Evolutionary conservation across 2,797 vertebrate species (phyloP).

Genomic region (Orientallactaga sibirica): DNA sequence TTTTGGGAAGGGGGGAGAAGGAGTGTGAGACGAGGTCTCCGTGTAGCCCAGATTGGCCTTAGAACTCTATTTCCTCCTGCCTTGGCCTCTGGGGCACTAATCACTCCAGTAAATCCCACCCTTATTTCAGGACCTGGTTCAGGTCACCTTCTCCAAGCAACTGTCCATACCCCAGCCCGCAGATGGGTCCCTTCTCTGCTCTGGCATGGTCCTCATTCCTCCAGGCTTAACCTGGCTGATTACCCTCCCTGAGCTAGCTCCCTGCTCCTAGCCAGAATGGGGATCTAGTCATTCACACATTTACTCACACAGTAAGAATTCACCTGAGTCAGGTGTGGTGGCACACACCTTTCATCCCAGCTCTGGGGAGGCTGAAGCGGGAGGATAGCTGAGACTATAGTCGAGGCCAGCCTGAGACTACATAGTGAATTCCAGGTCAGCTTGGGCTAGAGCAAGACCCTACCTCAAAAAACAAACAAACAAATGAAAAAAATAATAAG

Average conservation of each 20-base stretch:
- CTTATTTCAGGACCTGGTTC: neutral
- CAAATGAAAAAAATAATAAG: neutral
- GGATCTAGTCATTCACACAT: neutral
- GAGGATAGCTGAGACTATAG: no score
- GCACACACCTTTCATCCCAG: no score
- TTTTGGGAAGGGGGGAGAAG: neutral
- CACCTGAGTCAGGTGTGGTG: neutral
- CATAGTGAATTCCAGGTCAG: no score
- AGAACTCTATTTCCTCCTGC: neutral
- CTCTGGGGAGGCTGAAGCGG: no score
- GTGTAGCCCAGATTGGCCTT: neutral
- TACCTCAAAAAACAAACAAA: no score
- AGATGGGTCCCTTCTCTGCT: neutral
- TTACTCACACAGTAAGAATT: neutral
- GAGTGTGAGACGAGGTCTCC: neutral
- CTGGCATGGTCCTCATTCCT: neutral
- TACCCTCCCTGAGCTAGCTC: neutral
- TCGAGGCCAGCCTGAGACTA: no score
- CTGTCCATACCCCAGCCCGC: neutral
- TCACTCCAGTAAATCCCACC: neutral
- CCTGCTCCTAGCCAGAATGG: neutral
- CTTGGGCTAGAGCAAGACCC: no score
- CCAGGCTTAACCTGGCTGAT: accelerated
- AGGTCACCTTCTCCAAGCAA: neutral
- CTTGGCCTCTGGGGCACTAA: neutral